These are phyloP conservation scores for Malachius bipustulatus DNA, from an alignment of 2,888 invertebrate species.

Conservation along the genomic window DNA sequence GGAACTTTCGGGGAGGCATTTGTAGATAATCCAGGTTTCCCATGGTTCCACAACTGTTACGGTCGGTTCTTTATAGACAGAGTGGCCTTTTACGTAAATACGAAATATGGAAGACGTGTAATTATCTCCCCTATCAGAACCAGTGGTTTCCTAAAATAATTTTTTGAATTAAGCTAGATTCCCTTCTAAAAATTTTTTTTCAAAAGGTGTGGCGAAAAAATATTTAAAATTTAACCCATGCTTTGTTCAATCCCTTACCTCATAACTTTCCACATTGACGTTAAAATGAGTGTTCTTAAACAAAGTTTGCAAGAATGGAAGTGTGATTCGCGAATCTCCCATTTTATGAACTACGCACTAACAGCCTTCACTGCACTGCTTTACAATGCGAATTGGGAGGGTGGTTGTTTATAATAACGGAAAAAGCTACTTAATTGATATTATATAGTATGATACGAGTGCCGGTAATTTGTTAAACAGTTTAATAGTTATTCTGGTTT, in stretches of 20 bases:
- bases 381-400: too few relatives aligned
- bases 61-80: conserved; percentile 30
- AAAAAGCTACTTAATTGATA: too few relatives aligned
- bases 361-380: too few relatives aligned
- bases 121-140: conserved; percentile 63
- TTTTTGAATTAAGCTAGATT: too few relatives aligned
- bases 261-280: conserved; percentile 6
- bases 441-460: too few relatives aligned
- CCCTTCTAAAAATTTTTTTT: too few relatives aligned
- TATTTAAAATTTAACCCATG: too few relatives aligned
- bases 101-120: conserved; percentile 64
- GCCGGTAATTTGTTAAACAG: too few relatives aligned
- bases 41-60: conserved; percentile 41
- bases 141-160: conserved; percentile 50
- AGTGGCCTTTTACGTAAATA: conserved; percentile 45
- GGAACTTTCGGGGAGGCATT: conserved; percentile 54
- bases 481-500: too few relatives aligned
- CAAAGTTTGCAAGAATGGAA: conserved; percentile 8
- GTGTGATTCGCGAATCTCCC: conserved; percentile 6
- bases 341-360: too few relatives aligned
- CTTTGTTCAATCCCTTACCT: conserved; percentile 5
- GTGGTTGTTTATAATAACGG: too few relatives aligned
- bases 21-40: conserved; percentile 56
- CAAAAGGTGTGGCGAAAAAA: too few relatives aligned
- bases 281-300: conserved; percentile 5